Evolutionary conservation across 2,888 invertebrate species (phyloP).

Genomic region (Lordiphosa fenestrarum): DNA sequence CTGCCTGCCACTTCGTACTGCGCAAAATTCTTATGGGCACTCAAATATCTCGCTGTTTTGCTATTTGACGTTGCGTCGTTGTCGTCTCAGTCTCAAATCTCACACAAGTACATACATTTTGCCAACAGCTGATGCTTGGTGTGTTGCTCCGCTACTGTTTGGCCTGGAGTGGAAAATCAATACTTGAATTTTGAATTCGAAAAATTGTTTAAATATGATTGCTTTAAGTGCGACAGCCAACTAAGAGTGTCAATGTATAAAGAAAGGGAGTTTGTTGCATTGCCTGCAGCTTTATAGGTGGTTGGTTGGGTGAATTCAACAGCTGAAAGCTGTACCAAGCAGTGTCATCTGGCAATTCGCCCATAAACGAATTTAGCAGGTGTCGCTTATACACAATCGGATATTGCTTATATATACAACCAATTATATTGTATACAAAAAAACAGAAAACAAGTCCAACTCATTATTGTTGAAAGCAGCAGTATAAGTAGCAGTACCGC

Average conservation of each 20-base stretch:
- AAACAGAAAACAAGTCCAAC: too few species aligned
- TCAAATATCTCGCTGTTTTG: constrained; percentile 28
- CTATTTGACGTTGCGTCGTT: constrained; percentile 3
- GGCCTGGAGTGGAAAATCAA: constrained; percentile 45
- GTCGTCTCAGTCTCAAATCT: background rate
- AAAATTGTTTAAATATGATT: constrained; percentile 3
- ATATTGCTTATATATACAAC: too few species aligned
- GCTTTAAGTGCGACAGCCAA: constrained; percentile 7
- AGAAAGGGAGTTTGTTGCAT: background rate
- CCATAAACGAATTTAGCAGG: too few species aligned
- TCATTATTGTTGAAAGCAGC: too few species aligned
- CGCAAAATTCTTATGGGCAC: constrained; percentile 51
- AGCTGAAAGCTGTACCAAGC: constrained; percentile 2
- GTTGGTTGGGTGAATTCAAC: background rate
- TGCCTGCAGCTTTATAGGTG: background rate
- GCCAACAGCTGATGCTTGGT: constrained; percentile 50
- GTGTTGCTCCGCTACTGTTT: constrained; percentile 29
- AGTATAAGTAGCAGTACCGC: too few species aligned
- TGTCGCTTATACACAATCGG: background rate
- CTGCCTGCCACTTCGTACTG: constrained; percentile 44
- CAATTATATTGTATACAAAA: too few species aligned
- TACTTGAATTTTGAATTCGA: constrained; percentile 17
- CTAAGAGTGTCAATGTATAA: constrained; percentile 3
- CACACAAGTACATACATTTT: background rate
- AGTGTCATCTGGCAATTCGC: background rate